A percentile compares a stretch with the other conserved stretches of the same genome.
phyloP scores from a whole-genome alignment of 92 coral and sea anemone genomes.

The Porites rus region DNA sequence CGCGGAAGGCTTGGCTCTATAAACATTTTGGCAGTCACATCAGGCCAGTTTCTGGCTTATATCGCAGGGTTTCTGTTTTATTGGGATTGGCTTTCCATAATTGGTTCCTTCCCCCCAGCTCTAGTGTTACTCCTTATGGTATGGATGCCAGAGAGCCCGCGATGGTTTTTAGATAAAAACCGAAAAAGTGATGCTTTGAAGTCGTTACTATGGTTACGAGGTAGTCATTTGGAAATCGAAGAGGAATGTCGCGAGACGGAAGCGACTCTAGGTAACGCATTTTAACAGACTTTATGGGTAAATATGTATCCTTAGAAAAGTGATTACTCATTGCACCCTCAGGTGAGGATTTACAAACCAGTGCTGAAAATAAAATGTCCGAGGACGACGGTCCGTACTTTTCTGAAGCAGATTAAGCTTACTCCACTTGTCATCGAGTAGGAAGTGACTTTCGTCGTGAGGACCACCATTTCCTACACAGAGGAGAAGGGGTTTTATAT shows the following conservation, averaged over 20 bases:
- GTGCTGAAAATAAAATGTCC: too few relatives aligned
- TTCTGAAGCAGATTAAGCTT: too few relatives aligned
- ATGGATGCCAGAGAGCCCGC: conserved; percentile 86
- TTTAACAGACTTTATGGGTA: too few relatives aligned
- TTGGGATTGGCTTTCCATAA: conserved; percentile 81
- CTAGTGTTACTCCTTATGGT: conserved; percentile 67
- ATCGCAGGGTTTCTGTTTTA: conserved; percentile 56
- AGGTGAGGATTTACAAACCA: too few relatives aligned
- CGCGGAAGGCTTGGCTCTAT: conserved; percentile 86
- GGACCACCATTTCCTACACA: too few relatives aligned
- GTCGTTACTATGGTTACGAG: conserved; percentile 80
- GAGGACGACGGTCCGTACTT: too few relatives aligned
- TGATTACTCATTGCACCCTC: too few relatives aligned
- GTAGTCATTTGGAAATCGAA: conserved; percentile 58
- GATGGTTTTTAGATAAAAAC: conserved; percentile 82
- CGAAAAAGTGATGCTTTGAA: conserved; percentile 65
- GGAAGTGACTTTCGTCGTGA: too few relatives aligned
- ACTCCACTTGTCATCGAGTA: too few relatives aligned
- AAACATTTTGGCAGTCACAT: conserved; percentile 76
- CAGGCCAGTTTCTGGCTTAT: conserved; percentile 72
- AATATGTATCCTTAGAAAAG: too few relatives aligned
- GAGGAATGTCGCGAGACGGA: conserved; percentile 81
- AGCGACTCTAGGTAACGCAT: conserved; percentile 58
- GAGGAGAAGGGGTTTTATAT: too few relatives aligned
- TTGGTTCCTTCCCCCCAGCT: conserved; percentile 74